Evolutionary conservation across 2,113 vertebrate genomes (phyloP).

Genomic region (Sakesphorus luctuosus): DNA sequence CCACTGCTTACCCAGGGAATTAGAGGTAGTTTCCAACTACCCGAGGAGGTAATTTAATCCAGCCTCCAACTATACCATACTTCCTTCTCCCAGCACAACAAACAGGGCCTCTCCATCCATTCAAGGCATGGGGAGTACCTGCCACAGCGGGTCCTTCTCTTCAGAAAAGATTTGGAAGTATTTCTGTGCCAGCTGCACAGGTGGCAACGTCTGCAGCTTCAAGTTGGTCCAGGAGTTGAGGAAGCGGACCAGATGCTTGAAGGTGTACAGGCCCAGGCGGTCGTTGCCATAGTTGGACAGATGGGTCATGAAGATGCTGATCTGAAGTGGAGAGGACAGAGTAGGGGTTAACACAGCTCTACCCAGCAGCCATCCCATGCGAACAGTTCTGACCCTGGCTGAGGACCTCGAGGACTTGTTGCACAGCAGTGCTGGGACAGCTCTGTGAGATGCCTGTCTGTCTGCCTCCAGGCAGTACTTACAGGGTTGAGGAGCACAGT

Average conservation of each 20-base stretch:
- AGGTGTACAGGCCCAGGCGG: conserved; percentile 95
- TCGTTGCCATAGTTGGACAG: conserved; percentile 97
- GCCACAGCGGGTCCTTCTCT: conserved; percentile 97
- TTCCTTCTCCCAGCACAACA: neutral
- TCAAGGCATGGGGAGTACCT: conserved; percentile 73
- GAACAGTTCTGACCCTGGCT: neutral
- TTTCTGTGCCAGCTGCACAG: conserved; percentile 91
- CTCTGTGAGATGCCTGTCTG: neutral
- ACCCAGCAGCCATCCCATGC: neutral
- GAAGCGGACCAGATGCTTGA: conserved; percentile 92
- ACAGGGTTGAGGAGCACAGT: conserved; percentile 96
- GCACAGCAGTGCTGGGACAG: neutral
- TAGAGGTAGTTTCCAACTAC: neutral
- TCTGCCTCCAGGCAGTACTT: conserved; percentile 54
- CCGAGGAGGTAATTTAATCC: neutral
- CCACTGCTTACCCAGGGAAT: neutral
- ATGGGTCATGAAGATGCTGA: conserved; percentile 99
- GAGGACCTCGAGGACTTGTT: fast-evolving
- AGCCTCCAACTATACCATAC: neutral
- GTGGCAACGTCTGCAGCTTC: conserved; percentile 92
- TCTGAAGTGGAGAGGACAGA: conserved; percentile 70
- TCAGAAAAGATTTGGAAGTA: conserved; percentile 97
- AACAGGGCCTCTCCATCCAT: neutral
- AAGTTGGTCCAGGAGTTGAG: conserved; percentile 95
- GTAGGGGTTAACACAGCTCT: neutral